Evolutionary conservation across 2,888 invertebrate species (phyloP).

Genomic region (Saturnia japonica): DNA sequence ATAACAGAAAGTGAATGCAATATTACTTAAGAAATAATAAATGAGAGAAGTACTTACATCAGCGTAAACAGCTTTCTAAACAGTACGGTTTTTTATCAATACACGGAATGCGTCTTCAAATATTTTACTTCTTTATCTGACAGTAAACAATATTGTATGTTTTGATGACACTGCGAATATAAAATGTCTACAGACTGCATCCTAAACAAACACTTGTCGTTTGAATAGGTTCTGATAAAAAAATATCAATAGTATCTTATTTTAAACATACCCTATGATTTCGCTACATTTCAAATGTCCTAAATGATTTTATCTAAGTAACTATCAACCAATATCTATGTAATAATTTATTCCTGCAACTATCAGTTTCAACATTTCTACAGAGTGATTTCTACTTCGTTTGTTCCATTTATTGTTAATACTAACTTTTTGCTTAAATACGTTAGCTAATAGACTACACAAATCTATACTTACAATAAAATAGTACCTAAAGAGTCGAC

Average conservation of each 20-base stretch:
- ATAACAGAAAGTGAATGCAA: too few species aligned
- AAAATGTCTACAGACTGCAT: conserved; percentile 13
- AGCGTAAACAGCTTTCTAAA: conserved; percentile 1
- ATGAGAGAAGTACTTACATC: not conserved
- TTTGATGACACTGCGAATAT: conserved; percentile 16
- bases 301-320: not conserved
- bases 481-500: too few species aligned
- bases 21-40: too few species aligned
- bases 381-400: not conserved
- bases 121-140: conserved; percentile 14
- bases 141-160: conserved; percentile 12
- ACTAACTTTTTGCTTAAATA: not conserved
- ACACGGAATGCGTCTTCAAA: not conserved
- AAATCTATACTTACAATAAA: not conserved
- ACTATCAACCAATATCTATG: not conserved
- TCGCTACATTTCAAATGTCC: not conserved
- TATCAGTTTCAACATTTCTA: not conserved
- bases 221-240: conserved; percentile 20
- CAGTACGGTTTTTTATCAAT: not conserved
- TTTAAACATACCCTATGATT: not conserved
- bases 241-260: not conserved
- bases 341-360: not conserved
- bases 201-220: conserved; percentile 18
- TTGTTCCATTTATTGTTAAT: not conserved
- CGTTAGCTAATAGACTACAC: not conserved